phyloP scores from a whole-genome alignment of 2,797 vertebrate genomes.

The Gallinago nigripennis region DNA sequence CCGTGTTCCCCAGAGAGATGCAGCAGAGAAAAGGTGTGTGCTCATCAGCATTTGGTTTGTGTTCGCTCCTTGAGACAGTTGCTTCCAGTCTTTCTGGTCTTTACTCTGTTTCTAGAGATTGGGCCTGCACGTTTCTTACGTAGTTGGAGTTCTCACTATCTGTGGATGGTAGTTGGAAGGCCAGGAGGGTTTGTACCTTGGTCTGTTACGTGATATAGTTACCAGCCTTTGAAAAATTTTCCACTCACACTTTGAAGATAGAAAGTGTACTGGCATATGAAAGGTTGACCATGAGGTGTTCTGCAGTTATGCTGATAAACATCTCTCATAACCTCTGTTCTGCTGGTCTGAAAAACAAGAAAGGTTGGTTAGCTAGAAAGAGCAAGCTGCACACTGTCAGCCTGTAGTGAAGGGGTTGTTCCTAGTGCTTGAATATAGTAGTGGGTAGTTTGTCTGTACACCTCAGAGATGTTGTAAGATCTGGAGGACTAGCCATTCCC shows the following conservation, averaged over 20 bases:
- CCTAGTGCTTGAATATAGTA: not conserved
- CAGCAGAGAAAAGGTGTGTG: not conserved
- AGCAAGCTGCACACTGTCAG: not conserved
- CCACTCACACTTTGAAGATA: not conserved
- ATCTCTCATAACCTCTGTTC: not conserved
- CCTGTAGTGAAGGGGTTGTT: not conserved
- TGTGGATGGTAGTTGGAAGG: not conserved
- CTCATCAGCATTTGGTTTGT: not conserved
- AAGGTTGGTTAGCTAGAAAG: not conserved
- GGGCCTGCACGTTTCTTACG: accelerated
- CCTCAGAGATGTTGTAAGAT: not conserved
- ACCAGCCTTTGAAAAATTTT: not conserved
- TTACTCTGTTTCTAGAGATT: not conserved
- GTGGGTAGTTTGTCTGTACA: not conserved
- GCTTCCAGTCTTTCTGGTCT: not conserved
- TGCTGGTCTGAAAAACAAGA: not conserved
- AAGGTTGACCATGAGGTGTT: not conserved
- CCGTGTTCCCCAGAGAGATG: not conserved
- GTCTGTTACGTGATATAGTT: not conserved
- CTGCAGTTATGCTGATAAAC: accelerated
- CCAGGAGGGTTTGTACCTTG: not conserved
- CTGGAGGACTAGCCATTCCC: not conserved
- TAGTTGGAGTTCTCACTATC: not conserved
- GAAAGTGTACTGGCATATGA: not conserved
- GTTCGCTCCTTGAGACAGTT: not conserved